Conservation (phyloP, 2,797 vertebrate species). For the Melanogrammus aeglefinus region DNA sequence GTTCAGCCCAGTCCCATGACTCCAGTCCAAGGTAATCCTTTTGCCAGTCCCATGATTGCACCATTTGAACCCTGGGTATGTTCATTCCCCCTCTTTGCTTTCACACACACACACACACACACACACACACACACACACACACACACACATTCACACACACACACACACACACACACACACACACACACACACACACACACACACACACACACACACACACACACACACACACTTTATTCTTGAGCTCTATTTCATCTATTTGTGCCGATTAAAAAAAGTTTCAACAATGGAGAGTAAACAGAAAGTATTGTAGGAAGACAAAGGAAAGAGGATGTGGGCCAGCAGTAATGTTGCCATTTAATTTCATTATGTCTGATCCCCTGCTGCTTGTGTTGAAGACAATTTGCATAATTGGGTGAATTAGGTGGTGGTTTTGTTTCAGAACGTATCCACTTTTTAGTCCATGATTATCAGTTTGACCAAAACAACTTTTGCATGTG, state of each 20-base stretch:
- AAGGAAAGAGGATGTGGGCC: no score
- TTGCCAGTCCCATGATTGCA: conserved; percentile 81
- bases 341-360: neutral
- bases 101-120: neutral
- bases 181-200: neutral
- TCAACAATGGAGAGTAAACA: no score
- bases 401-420: conserved; percentile 78
- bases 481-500: no score
- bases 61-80: conserved; percentile 76
- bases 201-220: neutral
- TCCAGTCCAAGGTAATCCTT: conserved; percentile 84
- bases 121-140: neutral
- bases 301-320: no score
- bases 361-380: conserved; percentile 22
- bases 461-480: neutral
- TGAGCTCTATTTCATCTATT: conserved; percentile 47
- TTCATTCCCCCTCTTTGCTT: conserved; percentile 67
- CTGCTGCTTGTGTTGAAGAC: conserved; percentile 62
- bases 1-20: conserved; percentile 81
- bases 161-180: neutral
- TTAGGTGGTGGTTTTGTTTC: conserved; percentile 69
- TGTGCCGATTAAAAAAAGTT: conserved; percentile 26
- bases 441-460: conserved; percentile 58
- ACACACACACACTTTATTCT: conserved; percentile 22
- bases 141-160: neutral